Base-by-base conservation (phyloP, 1,140 invertebrate genomes). In the Eupeodes corollae region DNA sequence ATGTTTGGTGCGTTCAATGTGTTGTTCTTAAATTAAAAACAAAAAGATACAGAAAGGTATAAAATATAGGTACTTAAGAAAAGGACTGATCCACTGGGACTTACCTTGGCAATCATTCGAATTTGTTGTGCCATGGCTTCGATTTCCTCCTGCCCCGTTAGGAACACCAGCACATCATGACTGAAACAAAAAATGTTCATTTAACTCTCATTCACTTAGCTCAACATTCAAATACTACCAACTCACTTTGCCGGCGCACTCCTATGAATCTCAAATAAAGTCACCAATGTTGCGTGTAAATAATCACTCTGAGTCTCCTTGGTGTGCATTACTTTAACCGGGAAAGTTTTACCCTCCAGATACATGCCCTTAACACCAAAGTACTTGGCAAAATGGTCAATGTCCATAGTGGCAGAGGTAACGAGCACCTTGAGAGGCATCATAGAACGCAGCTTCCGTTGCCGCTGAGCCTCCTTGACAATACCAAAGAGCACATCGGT, bases 91-190 rank as follows among this genome's bases (percentile, higher is more conserved):
- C n/a, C 39, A 14, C 6, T 6, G 5, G 2, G 6, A 12, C 12
- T 61, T 64, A 78, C 81, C 67, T 83, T 86, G 6, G 79, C 76
- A 47, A 91, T 77, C 56, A 84, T 76, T 55, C 79, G 75, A 2
- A 92, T 86, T 59, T 81, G 83, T 47, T 77, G 71, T 34, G 81
- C 85, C 47, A 91, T 79, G 3, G 83, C 77, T 73, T 98, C 93
- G 55, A 99, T 98, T 79, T 99, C 96, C 69, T 99, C 95, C 74
- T 98, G 92, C 5, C 96, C 96, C 50, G 95, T 98, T 40, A 98
- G 73, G 73, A 99, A 99, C n/a, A 98, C 87, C 32, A 99, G 73
- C 61, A 99, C 88, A 67, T 96, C 91, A 56, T 85, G 76, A 56
- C 82, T 87, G 59, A 50, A 3, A 26, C 8, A 26, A 73, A 76